Conservation (phyloP, 1,140 invertebrate species). For the Apocrypta bakeri region DNA sequence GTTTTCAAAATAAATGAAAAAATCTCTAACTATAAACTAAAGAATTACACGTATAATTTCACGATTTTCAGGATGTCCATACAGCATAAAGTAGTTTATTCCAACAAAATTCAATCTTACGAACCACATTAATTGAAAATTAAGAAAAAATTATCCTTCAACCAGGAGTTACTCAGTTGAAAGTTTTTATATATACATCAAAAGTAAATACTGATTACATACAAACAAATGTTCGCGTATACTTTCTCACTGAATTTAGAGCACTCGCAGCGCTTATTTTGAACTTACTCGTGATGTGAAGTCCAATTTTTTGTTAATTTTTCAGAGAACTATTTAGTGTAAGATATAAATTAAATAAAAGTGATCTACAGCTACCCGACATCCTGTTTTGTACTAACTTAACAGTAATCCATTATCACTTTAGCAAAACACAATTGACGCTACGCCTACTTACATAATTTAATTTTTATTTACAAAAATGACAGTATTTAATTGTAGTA, state of each 20-base stretch:
- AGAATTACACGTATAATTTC: slow-evolving; percentile 35
- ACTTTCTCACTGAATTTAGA: slow-evolving; percentile 25
- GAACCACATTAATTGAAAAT: slow-evolving; percentile 15
- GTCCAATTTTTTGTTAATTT: slow-evolving; percentile 23
- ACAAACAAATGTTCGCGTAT: slow-evolving; percentile 21
- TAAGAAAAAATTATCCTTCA: slow-evolving; percentile 8
- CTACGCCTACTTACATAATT: slow-evolving; percentile 51
- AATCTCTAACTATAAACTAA: slow-evolving; percentile 36
- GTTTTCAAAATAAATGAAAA: slow-evolving; percentile 34
- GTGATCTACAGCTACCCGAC: slow-evolving; percentile 12
- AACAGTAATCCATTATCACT: slow-evolving; percentile 32
- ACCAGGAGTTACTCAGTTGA: not conserved
- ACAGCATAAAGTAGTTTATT: slow-evolving; percentile 2
- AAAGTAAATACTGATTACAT: slow-evolving; percentile 34
- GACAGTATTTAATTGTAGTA: slow-evolving; percentile 48
- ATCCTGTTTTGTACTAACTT: slow-evolving; percentile 44
- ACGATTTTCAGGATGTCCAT: slow-evolving; percentile 32
- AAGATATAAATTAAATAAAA: slow-evolving; percentile 27
- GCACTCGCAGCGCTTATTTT: not conserved
- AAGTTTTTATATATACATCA: slow-evolving; percentile 45
- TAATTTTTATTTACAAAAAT: slow-evolving; percentile 49
- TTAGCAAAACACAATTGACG: slow-evolving; percentile 40
- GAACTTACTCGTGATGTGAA: slow-evolving; percentile 7
- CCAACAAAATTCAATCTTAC: not conserved
- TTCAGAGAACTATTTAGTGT: not conserved